Evolutionary conservation across 2,888 invertebrate genomes (phyloP).

Genomic region (Terebella lapidaria): DNA sequence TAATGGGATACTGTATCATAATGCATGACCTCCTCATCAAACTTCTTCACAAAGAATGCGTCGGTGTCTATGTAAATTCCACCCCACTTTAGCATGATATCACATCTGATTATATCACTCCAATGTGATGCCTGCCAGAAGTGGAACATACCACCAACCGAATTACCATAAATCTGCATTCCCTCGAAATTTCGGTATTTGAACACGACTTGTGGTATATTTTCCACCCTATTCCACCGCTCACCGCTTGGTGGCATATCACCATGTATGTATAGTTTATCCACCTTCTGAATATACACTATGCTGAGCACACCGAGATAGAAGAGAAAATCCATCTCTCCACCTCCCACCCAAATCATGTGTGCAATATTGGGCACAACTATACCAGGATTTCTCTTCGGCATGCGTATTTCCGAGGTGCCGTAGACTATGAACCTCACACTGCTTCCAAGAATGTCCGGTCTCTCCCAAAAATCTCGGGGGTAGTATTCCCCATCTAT

Average conservation of each 20-base stretch:
- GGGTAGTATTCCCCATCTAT: not conserved
- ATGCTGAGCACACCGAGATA: slow-evolving; percentile 37
- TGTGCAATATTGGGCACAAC: slow-evolving; percentile 37
- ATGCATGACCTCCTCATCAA: slow-evolving; percentile 18
- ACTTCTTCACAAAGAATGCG: slow-evolving; percentile 33
- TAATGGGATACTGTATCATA: slow-evolving; percentile 33
- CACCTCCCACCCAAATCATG: slow-evolving; percentile 34
- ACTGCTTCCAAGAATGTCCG: slow-evolving; percentile 10
- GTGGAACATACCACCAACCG: slow-evolving; percentile 29
- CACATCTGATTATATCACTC: slow-evolving; percentile 38
- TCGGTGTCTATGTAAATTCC: slow-evolving; percentile 44
- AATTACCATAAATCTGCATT: slow-evolving; percentile 16
- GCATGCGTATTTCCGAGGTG: slow-evolving; percentile 12
- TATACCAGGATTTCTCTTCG: slow-evolving; percentile 9
- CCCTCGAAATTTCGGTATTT: not conserved
- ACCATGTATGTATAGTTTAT: slow-evolving; percentile 34
- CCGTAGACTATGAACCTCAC: slow-evolving; percentile 27
- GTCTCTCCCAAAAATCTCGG: not conserved
- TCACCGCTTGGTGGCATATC: slow-evolving; percentile 28
- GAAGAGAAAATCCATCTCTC: slow-evolving; percentile 34
- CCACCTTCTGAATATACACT: slow-evolving; percentile 31
- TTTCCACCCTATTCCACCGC: slow-evolving; percentile 27
- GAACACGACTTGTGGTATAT: slow-evolving; percentile 17
- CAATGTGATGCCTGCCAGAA: slow-evolving; percentile 34
- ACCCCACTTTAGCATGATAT: slow-evolving; percentile 37